These are phyloP conservation scores for Zelleria hepariella DNA, from an alignment of 2,888 invertebrate species.

Conservation along the genomic window DNA sequence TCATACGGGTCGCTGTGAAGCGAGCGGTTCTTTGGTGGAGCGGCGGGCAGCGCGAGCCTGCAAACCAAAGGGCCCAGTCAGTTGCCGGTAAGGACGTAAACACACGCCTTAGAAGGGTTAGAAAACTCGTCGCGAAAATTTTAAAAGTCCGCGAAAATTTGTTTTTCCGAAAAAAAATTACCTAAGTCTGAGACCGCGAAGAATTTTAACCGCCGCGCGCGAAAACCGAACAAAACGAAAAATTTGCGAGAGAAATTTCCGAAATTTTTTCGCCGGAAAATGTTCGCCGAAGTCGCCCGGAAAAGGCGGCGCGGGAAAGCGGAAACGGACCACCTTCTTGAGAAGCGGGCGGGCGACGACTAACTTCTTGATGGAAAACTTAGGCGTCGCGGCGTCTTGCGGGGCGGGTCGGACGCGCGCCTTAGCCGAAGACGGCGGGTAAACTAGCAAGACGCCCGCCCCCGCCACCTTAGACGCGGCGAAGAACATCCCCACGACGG, in stretches of 20 bases:
- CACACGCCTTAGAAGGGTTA: constrained; percentile 9
- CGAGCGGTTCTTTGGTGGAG: not conserved
- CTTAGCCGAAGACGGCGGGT: constrained; percentile 67
- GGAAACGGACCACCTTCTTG: constrained; percentile 66
- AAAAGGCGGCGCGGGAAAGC: constrained; percentile 38
- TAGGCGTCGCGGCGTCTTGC: constrained; percentile 69
- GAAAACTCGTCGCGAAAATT: not conserved
- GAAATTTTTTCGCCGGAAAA: not conserved
- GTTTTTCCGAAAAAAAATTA: not conserved
- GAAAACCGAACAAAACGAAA: not conserved
- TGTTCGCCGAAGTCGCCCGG: constrained; percentile 3
- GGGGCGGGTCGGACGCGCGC: constrained; percentile 70
- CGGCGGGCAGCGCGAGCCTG: constrained; percentile 31
- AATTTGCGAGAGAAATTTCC: not conserved
- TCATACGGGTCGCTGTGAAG: constrained; percentile 42
- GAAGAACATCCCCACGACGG: constrained; percentile 69
- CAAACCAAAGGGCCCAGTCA: constrained; percentile 19
- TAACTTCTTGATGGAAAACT: constrained; percentile 74
- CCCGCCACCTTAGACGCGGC: constrained; percentile 66
- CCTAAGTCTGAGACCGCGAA: not conserved
- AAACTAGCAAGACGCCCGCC: constrained; percentile 71
- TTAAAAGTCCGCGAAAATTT: not conserved
- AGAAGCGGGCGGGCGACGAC: constrained; percentile 72
- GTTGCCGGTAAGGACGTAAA: constrained; percentile 6
- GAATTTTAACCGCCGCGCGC: too few relatives aligned